Conservation (phyloP, 1,140 invertebrate genomes). For the Acyrthosiphon pisum region DNA sequence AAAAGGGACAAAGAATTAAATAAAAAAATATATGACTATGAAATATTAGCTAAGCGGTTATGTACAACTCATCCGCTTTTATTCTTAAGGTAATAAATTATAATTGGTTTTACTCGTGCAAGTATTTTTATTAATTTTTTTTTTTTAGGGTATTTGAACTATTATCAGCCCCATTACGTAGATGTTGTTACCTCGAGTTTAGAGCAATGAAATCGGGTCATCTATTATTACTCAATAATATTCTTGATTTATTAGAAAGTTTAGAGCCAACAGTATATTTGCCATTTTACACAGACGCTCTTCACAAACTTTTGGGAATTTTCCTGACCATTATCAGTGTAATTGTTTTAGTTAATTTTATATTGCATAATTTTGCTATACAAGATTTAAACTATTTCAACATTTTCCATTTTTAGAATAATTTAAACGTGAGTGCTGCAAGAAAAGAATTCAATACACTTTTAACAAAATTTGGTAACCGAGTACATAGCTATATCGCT, state of each 20-base stretch:
- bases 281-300: constrained; percentile 19
- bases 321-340: constrained; percentile 37
- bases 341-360: background rate
- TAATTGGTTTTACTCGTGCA: constrained; percentile 25
- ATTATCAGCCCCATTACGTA: constrained; percentile 51
- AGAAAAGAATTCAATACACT: constrained; percentile 52
- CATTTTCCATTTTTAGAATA: constrained; percentile 37
- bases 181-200: constrained; percentile 56
- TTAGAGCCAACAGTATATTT: constrained; percentile 51
- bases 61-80: constrained; percentile 84
- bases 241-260: constrained; percentile 49
- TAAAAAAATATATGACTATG: constrained; percentile 76
- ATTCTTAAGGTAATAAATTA: constrained; percentile 69
- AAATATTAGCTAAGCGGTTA: constrained; percentile 80
- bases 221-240: constrained; percentile 35
- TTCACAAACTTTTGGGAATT: constrained; percentile 55
- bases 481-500: constrained; percentile 44
- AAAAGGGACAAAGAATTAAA: constrained; percentile 73
- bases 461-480: constrained; percentile 50
- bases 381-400: background rate
- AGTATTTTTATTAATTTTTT: constrained; percentile 74
- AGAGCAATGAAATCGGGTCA: constrained; percentile 53
- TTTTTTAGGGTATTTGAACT: constrained; percentile 69
- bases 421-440: constrained; percentile 33
- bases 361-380: background rate